A percentile compares a stretch with the other conserved stretches of the same genome.
Conservation (phyloP, 2,888 invertebrate genomes). For the Hypercompe scribonia region DNA sequence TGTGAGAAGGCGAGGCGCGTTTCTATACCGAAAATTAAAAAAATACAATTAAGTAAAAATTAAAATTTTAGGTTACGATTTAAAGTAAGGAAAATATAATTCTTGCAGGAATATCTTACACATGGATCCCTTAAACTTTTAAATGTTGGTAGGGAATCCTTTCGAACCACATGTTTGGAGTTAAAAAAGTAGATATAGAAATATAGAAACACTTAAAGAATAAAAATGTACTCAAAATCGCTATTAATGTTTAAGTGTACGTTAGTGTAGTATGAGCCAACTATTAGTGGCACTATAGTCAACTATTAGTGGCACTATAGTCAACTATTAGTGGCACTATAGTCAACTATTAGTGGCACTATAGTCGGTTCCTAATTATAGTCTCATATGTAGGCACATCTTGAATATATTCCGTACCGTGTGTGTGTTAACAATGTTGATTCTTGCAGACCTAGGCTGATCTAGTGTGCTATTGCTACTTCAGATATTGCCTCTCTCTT, state of each 20-base stretch:
- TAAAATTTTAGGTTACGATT: not conserved
- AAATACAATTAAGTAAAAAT: not conserved
- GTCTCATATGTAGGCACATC: not conserved
- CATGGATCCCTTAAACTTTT: not conserved
- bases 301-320: not conserved
- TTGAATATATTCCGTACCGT: constrained; percentile 10
- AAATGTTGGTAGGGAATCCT: not conserved
- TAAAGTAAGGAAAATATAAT: not conserved
- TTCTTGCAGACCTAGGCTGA: not conserved
- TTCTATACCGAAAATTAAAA: not conserved
- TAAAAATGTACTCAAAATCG: not conserved
- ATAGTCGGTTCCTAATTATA: not conserved
- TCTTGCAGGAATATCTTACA: not conserved
- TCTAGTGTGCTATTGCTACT: not conserved
- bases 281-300: not conserved
- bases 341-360: not conserved
- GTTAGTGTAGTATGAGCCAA: not conserved
- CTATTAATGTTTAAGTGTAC: not conserved
- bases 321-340: not conserved
- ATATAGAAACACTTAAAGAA: not conserved
- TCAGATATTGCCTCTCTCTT: not conserved
- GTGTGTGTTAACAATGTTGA: not conserved
- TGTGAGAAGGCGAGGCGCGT: not conserved
- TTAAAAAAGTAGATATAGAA: not conserved
- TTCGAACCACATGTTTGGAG: too few relatives aligned